These are phyloP conservation scores for Lymantria monacha DNA, from an alignment of 2,888 invertebrate genomes.

Conservation along the genomic window DNA sequence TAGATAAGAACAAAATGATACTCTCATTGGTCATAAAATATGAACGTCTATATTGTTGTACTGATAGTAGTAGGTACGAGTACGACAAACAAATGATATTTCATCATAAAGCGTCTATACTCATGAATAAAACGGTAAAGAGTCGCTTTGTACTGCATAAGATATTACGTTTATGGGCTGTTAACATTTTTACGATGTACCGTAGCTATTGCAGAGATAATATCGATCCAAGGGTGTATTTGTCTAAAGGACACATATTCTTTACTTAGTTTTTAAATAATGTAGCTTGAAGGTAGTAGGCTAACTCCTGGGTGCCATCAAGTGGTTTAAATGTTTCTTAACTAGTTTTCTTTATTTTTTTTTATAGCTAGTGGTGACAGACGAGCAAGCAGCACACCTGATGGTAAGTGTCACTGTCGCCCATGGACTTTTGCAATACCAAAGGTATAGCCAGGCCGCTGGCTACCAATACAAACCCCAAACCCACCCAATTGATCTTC, in stretches of 20 bases:
- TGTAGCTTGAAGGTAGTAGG: too few species aligned
- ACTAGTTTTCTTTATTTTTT: too few species aligned
- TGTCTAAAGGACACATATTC: background rate
- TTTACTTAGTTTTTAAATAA: too few species aligned
- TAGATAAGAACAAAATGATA: background rate
- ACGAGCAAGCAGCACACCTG: too few species aligned
- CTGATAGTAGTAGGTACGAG: background rate
- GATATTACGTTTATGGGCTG: slow-evolving; percentile 13
- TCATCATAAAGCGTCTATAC: background rate
- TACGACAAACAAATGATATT: background rate
- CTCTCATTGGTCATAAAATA: background rate
- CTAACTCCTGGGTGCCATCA: too few species aligned
- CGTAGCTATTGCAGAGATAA: slow-evolving; percentile 7
- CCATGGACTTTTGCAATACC: too few species aligned
- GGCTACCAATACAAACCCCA: too few species aligned
- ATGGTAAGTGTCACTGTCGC: too few species aligned
- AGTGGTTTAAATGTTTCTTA: too few species aligned
- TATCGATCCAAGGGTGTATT: background rate
- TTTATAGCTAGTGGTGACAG: too few species aligned
- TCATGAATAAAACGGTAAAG: background rate
- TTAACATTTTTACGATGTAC: slow-evolving; percentile 12
- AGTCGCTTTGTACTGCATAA: background rate
- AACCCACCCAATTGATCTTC: too few species aligned
- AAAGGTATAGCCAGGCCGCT: too few species aligned
- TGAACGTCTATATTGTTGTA: background rate